Evolutionary conservation across 2,797 vertebrate species (phyloP).

Genomic region (Carduelis carduelis): DNA sequence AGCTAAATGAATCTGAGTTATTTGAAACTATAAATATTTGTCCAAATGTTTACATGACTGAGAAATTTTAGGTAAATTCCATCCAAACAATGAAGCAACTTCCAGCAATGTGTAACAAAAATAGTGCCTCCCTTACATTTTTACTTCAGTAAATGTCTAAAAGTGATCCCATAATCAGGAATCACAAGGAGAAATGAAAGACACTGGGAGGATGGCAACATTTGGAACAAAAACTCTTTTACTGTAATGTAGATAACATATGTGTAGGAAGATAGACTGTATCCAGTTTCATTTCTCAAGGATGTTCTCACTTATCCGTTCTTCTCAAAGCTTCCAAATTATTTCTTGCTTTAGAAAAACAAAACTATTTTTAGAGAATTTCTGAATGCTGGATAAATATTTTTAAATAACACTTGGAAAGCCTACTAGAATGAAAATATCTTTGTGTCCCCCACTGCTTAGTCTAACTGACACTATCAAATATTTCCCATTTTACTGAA

Average conservation of each 20-base stretch:
- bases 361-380: slow-evolving; percentile 21
- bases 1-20: slow-evolving; percentile 26
- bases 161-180: not conserved
- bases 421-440: not conserved
- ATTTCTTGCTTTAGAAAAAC: slow-evolving; percentile 1
- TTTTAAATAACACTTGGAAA: not conserved
- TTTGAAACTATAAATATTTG: slow-evolving; percentile 5
- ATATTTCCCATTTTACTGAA: not conserved
- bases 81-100: slow-evolving; percentile 42
- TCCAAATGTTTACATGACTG: slow-evolving; percentile 2
- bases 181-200: not conserved
- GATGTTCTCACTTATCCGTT: slow-evolving; percentile 4
- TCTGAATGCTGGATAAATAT: not conserved
- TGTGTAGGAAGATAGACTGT: not conserved
- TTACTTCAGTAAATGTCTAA: not conserved
- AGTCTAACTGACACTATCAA: not conserved
- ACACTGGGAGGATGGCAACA: not conserved
- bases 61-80: slow-evolving; percentile 1
- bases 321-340: not conserved
- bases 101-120: slow-evolving; percentile 31
- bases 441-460: not conserved
- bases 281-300: not conserved
- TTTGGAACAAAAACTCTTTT: slow-evolving; percentile 3
- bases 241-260: not conserved
- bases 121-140: slow-evolving; percentile 34